phyloP scores from a whole-genome alignment of 2,888 invertebrate species.

The Marronus borbonicus region DNA sequence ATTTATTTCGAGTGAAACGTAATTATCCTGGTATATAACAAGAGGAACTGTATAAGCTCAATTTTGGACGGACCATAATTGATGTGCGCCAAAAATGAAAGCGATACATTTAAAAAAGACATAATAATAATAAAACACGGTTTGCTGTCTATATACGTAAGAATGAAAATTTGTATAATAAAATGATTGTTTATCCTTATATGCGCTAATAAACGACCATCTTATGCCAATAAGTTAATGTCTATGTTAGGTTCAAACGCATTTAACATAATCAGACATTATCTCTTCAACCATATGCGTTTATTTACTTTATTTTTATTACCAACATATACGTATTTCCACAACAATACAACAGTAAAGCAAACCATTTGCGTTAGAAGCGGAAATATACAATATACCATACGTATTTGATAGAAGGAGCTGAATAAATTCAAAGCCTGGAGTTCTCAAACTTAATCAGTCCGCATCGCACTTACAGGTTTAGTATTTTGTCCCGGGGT shows the following conservation, averaged over 20 bases:
- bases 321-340: constrained; percentile 13
- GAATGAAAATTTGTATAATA: too few species aligned
- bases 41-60: not conserved
- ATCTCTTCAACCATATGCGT: constrained; percentile 34
- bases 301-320: constrained; percentile 33
- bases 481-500: too few species aligned
- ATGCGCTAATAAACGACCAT: too few species aligned
- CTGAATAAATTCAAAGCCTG: too few species aligned
- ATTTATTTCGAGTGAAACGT: constrained; percentile 32
- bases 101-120: not conserved
- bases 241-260: constrained; percentile 18
- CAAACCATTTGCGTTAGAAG: constrained; percentile 10
- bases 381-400: not conserved
- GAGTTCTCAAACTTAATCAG: too few species aligned
- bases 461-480: too few species aligned
- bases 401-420: too few species aligned
- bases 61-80: constrained; percentile 3
- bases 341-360: not conserved
- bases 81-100: not conserved
- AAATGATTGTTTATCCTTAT: too few species aligned
- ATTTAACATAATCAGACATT: constrained; percentile 30
- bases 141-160: too few species aligned
- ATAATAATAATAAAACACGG: not conserved
- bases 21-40: not conserved
- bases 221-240: not conserved